Evolutionary conservation across 2,113 vertebrate genomes (phyloP), one percentile per base, ranked within the genome.

Genomic region (Pipa parva): DNA sequence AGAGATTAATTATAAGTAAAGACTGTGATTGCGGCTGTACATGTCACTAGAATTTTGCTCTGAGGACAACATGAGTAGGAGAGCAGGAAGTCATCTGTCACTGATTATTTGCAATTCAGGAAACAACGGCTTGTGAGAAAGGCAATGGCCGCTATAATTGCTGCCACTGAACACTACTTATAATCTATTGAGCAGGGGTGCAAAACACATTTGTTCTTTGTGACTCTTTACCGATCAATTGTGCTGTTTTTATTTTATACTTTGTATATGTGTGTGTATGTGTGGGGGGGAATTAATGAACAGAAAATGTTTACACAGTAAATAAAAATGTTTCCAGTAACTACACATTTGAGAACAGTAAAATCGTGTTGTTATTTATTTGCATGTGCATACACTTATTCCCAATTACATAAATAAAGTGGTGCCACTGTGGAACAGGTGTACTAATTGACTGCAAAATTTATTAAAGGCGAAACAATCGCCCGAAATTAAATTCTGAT

Each of bases 31-130:
- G 48, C 51, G 25, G 29, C 42, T 39, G 58, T 24, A 24, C 24
- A 52, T 52, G 46, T n/a, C 13, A 20, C 25, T 11, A 31, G 25
- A 36, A 22, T 48, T 42, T n/a, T 31, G 57, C 66, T 15, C 48
- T 27, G 31, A 60, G 58, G 26, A 25, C 28, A 37, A 31, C 17
- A 48, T 70, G 57, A 70, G 58, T 54, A 24, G 33, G 58, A 61
- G 56, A 51, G 26, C 21, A 58, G 66, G 66, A 70, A 70, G 66
- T 70, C 66, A 70, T 70, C 50, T 61, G 66, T 70, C 66, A 70
- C 57, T 54, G 48, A 54, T 70, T 61, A 61, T 70, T 70, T 61
- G 66, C 66, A 49, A 70, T 61, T 25, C 66, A 61, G 66, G 66
- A 70, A 70, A 46, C 58, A 51, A 52, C 57, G 22, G 57, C 66